Base-by-base conservation (phyloP, 2,113 vertebrate genomes). In the Tretioscincus oriximinensis region DNA sequence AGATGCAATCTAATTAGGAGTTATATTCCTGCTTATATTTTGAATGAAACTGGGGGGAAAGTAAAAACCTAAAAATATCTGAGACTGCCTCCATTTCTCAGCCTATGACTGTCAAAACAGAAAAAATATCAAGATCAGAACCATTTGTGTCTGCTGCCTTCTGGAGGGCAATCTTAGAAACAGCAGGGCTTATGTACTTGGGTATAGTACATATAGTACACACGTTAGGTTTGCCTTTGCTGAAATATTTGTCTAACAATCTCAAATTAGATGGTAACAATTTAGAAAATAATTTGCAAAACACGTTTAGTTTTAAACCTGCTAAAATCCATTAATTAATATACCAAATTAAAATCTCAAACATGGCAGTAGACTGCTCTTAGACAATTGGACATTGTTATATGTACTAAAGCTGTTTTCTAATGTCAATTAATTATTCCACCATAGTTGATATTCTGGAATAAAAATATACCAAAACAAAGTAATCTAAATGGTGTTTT, bases 121-220 rank as follows among this genome's bases (percentile, higher is more conserved):
- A 16, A 16, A 31, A 61, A 35, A 76, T 9, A 20, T 18, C 66
- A 66, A 66, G 9, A 54, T 28, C 2, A 49, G 69, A 58, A 31
- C 14, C 6, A 12, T 41, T 73, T 2, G 61, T 26, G 11, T 86
- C 28, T 92, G 88, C 88, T 90, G 90, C 92, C 90, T 64, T 84
- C 92, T 88, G 77, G 86, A 74, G 92, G 82, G 81, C 85, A 73
- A 0, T 9, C 31, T 9, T 47, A 21, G 16, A 64, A 60, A 83
- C 26, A 18, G 51, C 31, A n/a, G 51, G 26, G 7, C 9, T 80
- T 70, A 41, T 22, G 22, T 24, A 14, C 12, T 66, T n/a, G 70
- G 70, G n/a, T n/a, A n/a, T n/a, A n/a, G n/a, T n/a, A n/a, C n/a
- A n/a, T n/a, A n/a, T n/a, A n/a, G n/a, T n/a, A n/a, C n/a, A n/a